Evolutionary conservation across 2,113 vertebrate species (phyloP), one percentile per base, ranked within the genome.

Genomic region (Chionomys nivalis): DNA sequence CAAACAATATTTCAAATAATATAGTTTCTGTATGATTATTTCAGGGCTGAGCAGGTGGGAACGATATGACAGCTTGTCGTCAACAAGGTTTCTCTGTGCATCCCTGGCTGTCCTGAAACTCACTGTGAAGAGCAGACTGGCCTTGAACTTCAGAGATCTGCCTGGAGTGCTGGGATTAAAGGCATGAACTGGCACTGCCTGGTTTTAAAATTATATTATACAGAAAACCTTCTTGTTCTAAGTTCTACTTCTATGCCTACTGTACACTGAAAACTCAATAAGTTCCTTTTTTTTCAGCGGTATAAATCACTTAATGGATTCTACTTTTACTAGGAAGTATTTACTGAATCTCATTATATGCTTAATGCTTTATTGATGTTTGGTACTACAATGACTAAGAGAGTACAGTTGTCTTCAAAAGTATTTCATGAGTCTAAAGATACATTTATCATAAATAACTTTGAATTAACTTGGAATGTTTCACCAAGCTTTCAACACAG

Each of bases 391-490:
- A 31, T 96, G 83, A 93, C 88, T 93, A 91, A 66, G 58, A 88
- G n/a, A 7, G 70, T 86, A 55, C 14, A 94, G 82, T 39, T 76
- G 89, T 39, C 14, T 97, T 95, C 93, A 96, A 96, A 97, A 92
- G 49, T 89, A 83, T 73, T 93, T 92, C 68, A 95, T 61, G 87
- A 93, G 68, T 76, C 7, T 96, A 96, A 96, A 97, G 73, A 90
- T 47, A 36, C 83, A 90, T 92, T 97, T 97, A 85, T 94, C 63
- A 94, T 87, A 95, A 95, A 85, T 95, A 96, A 89, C 86, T 96
- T 94, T 87, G 12, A 95, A 82, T 94, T 92, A 91, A 95, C 47
- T 31, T 97, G 28, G 0, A 77, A 86, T 93, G 81, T 94, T 81
- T 97, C 94, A 94, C 58, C 44, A 87, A 79, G 47, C 91, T 44